Evolutionary conservation across 2,113 vertebrate species (phyloP), one percentile per base, ranked within the genome.

Genomic region (Lepidothrix coronata): DNA sequence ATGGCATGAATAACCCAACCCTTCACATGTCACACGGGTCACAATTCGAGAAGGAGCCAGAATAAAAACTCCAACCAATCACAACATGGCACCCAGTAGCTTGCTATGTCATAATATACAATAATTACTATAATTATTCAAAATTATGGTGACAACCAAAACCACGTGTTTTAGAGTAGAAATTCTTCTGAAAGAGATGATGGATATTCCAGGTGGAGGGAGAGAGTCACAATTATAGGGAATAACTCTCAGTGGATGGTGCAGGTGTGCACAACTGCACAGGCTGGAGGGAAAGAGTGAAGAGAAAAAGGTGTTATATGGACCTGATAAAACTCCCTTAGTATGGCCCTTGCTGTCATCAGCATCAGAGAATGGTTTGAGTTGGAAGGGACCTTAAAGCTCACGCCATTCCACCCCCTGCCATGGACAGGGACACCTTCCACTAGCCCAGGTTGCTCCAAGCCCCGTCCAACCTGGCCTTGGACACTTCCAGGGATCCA

Each of bases 361-460:
- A 52, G 1, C 43, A 54, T 27, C 37, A 35, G 9, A 43, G 16
- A 31, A 8, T 14, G 43, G 17, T 35, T 49, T 81, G 76, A 12
- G 5, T 6, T 73, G 4, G 59, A 0, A 74, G 4, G 22, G 22
- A 44, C 12, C 6, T 9, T 0, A 28, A 66, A 51, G 0, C 2
- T 0, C 52, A 28, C 0, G 31, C 33, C 3, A 0, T 3, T 0
- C 23, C 52, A 24, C 4, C 14, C 27, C 33, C 44, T 0, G 31
- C 37, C 59, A 13, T 33, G 76, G 62, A 14, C 51, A 80, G 59
- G 67, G 59, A 33, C 76, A 22, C 21, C 35, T 51, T 0, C 35
- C 76, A 15, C 14, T 21, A 59, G 14, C 14, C 65, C 74, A 70
- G 57, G 57, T 15, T 55, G 57, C 57, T 63, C 74, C 81, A 3